Evolutionary conservation across 1,140 invertebrate genomes (phyloP).

Genomic region (Gryon sp.): DNA sequence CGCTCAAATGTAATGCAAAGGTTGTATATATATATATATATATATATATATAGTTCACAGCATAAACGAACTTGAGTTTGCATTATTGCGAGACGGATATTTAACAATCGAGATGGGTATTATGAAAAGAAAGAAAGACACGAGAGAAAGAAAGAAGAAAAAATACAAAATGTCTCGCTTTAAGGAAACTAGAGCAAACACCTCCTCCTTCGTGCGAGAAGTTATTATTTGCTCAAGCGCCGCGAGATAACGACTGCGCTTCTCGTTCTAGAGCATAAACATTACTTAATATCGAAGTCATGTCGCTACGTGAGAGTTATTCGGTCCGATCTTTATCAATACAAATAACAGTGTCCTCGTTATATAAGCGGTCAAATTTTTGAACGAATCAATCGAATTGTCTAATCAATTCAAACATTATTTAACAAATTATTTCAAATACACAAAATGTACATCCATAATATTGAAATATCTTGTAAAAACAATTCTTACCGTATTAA

Average conservation of each 20-base stretch:
- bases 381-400: slow-evolving; percentile 26
- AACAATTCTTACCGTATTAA: slow-evolving; percentile 68
- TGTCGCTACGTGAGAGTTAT: slow-evolving; percentile 63
- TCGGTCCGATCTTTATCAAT: slow-evolving; percentile 68
- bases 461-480: too few species aligned
- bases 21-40: too few species aligned
- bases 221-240: slow-evolving; percentile 74
- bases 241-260: slow-evolving; percentile 74
- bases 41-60: too few species aligned
- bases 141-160: slow-evolving; percentile 26
- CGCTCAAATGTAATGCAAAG: not conserved
- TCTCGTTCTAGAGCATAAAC: slow-evolving; percentile 72
- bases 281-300: slow-evolving; percentile 77
- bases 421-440: too few species aligned
- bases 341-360: slow-evolving; percentile 69
- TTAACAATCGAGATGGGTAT: slow-evolving; percentile 65
- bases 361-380: slow-evolving; percentile 64
- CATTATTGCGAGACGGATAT: slow-evolving; percentile 53
- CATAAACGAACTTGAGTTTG: slow-evolving; percentile 40
- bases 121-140: slow-evolving; percentile 16
- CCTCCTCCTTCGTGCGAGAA: slow-evolving; percentile 66
- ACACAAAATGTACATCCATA: too few species aligned
- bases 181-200: slow-evolving; percentile 78
- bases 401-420: too few species aligned
- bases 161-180: slow-evolving; percentile 66